These are phyloP conservation scores for Beaufortia kweichowensis DNA, from an alignment of 2,113 vertebrate species.

Conservation along the genomic window DNA sequence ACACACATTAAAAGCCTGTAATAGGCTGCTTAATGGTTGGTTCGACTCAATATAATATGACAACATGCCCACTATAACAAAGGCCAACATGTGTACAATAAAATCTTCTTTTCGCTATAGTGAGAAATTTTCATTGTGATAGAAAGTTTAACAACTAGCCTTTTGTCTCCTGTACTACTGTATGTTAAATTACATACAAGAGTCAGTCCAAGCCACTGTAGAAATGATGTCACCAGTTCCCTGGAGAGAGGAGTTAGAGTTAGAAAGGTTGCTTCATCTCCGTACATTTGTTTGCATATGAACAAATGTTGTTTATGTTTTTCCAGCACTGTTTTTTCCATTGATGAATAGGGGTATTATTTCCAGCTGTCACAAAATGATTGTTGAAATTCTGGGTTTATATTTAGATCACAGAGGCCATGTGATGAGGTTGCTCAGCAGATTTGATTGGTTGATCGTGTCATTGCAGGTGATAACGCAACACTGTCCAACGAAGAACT, in stretches of 20 bases:
- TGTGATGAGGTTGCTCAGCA: conserved; percentile 42
- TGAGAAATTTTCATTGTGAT: neutral
- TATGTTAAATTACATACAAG: neutral
- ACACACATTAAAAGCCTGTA: no score
- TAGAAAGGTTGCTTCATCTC: conserved; percentile 24
- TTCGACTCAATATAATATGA: no score
- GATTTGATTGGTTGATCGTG: conserved; percentile 43
- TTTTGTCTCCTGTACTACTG: no score
- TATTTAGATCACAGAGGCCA: conserved; percentile 49
- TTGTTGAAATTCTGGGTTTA: conserved; percentile 53
- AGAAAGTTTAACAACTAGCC: neutral
- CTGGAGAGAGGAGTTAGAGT: neutral
- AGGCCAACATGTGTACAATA: no score
- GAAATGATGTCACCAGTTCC: conserved; percentile 24
- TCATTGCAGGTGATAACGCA: neutral
- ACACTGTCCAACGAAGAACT: neutral
- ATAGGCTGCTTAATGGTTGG: no score
- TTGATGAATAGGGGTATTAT: conserved; percentile 52
- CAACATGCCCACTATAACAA: no score
- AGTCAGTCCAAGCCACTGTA: neutral
- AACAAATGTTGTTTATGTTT: conserved; percentile 46
- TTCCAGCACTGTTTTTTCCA: conserved; percentile 46
- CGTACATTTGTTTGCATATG: conserved; percentile 40
- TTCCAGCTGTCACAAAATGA: conserved; percentile 56
- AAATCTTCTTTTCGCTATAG: no score